phyloP scores from a whole-genome alignment of 2,797 vertebrate genomes.

The Pipistrellus pygmaeus region DNA sequence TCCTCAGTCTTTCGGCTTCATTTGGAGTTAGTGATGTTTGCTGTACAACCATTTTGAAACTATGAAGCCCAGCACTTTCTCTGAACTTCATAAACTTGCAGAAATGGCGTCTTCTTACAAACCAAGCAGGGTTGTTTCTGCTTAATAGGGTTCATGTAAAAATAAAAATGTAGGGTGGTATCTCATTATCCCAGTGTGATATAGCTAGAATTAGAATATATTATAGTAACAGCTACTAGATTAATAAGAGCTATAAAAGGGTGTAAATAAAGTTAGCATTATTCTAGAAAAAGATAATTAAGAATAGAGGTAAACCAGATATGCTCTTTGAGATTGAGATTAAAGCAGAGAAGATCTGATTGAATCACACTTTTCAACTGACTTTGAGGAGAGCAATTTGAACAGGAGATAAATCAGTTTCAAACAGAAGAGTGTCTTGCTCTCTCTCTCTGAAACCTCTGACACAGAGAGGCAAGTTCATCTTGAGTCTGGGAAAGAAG shows the following conservation, averaged over 20 bases:
- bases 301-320: background rate
- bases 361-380: background rate
- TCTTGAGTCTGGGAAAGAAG: background rate
- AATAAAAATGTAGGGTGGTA: background rate
- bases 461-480: background rate
- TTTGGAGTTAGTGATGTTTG: background rate
- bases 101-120: background rate
- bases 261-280: slow-evolving; percentile 13
- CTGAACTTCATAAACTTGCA: background rate
- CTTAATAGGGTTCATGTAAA: background rate
- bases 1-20: background rate
- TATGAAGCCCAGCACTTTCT: background rate
- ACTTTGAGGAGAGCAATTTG: background rate
- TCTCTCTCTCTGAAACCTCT: background rate
- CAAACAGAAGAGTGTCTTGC: background rate
- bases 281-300: slow-evolving; percentile 30
- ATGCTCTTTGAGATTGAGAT: background rate
- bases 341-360: slow-evolving; percentile 20
- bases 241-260: background rate
- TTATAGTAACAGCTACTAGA: background rate
- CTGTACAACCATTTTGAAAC: background rate
- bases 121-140: background rate
- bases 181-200: background rate
- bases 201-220: background rate
- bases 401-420: background rate